These are phyloP conservation scores for Digitonthophagus gazella DNA, from an alignment of 2,888 invertebrate genomes.

Conservation along the genomic window DNA sequence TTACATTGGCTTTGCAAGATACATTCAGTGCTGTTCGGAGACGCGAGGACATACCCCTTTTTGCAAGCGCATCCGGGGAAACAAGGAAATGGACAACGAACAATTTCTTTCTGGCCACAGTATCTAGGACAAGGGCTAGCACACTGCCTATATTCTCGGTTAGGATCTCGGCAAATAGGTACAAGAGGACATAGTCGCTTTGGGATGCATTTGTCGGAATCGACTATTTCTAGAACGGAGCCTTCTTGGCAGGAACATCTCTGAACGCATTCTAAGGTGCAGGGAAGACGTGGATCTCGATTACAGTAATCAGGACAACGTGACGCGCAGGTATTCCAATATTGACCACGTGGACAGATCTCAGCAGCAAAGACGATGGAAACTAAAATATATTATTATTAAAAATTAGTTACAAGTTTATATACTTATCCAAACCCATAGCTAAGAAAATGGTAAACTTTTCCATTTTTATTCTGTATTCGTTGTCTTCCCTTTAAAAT, in stretches of 20 bases:
- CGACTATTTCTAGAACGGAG: neutral
- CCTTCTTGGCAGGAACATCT: slow-evolving; percentile 26
- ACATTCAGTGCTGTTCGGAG: neutral
- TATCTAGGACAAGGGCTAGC: slow-evolving; percentile 28
- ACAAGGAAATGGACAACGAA: slow-evolving; percentile 19
- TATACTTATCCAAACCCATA: neutral
- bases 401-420: neutral
- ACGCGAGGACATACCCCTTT: neutral
- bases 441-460: neutral
- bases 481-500: neutral
- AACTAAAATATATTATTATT: no score
- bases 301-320: neutral
- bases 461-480: neutral
- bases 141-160: slow-evolving; percentile 26
- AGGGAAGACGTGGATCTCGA: neutral
- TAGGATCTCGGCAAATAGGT: neutral
- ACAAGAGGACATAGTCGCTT: neutral
- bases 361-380: neutral
- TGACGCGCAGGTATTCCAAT: neutral
- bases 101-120: slow-evolving; percentile 18
- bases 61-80: slow-evolving; percentile 27
- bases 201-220: neutral
- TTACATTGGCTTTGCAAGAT: neutral
- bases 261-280: neutral
- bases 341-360: neutral